Evolutionary conservation across 1,140 invertebrate species (phyloP).

Genomic region (Bombus polaris): DNA sequence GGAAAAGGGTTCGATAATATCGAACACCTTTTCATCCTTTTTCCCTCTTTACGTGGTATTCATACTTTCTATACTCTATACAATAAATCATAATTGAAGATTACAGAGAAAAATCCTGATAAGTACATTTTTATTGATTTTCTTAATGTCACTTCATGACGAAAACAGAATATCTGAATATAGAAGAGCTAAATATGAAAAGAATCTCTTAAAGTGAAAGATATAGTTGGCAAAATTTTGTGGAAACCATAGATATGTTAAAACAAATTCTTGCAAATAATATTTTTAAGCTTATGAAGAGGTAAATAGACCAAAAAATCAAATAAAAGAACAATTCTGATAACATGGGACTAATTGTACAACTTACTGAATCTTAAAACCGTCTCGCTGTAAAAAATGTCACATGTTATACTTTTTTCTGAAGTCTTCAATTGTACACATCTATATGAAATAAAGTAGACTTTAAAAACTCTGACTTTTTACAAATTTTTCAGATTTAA

Average conservation of each 20-base stretch:
- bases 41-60: not conserved
- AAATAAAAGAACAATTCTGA: no score
- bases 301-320: no score
- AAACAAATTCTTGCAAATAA: no score
- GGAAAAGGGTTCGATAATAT: conserved; percentile 48
- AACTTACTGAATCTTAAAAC: no score
- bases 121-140: not conserved
- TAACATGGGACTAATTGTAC: no score
- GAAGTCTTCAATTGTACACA: not conserved
- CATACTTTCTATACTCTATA: not conserved
- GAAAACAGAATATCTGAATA: no score
- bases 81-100: not conserved
- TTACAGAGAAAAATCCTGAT: not conserved
- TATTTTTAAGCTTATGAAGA: no score
- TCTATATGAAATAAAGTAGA: not conserved
- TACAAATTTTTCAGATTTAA: not conserved
- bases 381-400: not conserved
- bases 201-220: no score
- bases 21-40: not conserved
- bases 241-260: no score
- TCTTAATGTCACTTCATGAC: no score
- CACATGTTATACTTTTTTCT: not conserved
- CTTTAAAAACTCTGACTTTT: not conserved
- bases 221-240: no score
- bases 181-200: no score